Percentiles rank a stretch among this genome's conserved stretches.
phyloP scores from a whole-genome alignment of 2,113 vertebrate genomes.

The Ceyx margarethae region DNA sequence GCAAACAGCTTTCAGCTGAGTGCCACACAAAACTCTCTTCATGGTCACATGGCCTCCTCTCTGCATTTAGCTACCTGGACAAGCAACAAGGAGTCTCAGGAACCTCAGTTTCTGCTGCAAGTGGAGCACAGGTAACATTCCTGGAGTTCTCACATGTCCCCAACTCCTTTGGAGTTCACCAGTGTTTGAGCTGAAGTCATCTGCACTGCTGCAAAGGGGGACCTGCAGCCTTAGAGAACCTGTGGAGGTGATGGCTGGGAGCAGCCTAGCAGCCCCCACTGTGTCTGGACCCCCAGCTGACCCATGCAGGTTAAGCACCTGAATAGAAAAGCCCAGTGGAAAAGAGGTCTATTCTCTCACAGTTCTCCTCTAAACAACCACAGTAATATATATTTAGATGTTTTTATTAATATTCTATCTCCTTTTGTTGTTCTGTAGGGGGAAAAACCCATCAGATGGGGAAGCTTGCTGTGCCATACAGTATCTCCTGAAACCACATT shows the following conservation, averaged over 20 bases:
- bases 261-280: neutral
- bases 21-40: neutral
- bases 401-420: neutral
- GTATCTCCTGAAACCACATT: slow-evolving; percentile 23
- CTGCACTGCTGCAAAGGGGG: neutral
- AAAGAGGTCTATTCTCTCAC: neutral
- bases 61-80: neutral
- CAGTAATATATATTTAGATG: no score
- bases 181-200: neutral
- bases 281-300: neutral
- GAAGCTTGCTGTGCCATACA: neutral
- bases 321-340: neutral
- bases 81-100: neutral
- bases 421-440: neutral
- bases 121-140: neutral
- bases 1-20: neutral
- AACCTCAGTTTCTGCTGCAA: neutral
- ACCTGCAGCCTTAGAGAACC: neutral
- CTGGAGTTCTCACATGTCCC: rapidly evolving
- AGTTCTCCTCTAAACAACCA: neutral
- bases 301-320: neutral
- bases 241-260: neutral
- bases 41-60: neutral
- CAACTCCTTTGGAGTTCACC: neutral
- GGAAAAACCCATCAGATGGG: neutral